Conservation (phyloP, 2,888 invertebrate species). For the Tinea semifulvella region DNA sequence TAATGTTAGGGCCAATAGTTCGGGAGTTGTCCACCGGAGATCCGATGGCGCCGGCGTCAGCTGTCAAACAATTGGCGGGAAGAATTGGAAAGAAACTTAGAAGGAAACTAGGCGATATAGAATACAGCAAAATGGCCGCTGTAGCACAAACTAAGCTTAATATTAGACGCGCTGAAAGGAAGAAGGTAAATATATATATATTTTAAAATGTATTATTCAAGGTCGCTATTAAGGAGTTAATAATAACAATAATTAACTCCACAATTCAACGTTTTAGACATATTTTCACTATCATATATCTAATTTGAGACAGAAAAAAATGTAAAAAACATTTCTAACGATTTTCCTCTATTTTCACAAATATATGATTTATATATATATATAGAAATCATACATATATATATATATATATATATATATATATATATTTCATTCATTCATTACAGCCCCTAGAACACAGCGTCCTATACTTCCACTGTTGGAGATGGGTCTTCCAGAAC, state of each 20-base stretch:
- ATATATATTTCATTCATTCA: too few species aligned
- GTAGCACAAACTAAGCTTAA: slow-evolving; percentile 75
- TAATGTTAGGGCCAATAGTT: slow-evolving; percentile 78
- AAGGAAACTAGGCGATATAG: slow-evolving; percentile 77
- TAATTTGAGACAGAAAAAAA: too few species aligned
- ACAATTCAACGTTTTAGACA: not conserved
- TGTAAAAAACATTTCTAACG: too few species aligned
- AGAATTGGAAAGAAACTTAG: slow-evolving; percentile 80
- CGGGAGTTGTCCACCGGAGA: slow-evolving; percentile 82
- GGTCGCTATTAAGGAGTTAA: too few species aligned
- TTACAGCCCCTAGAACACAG: too few species aligned
- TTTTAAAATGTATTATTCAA: not conserved
- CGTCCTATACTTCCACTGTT: too few species aligned
- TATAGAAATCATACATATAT: too few species aligned
- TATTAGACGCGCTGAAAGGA: slow-evolving; percentile 77
- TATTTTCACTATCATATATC: too few species aligned
- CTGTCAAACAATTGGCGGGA: slow-evolving; percentile 72
- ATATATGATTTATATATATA: too few species aligned
- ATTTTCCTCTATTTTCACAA: not conserved
- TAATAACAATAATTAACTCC: too few species aligned
- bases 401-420: too few species aligned
- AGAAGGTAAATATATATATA: slow-evolving; percentile 54
- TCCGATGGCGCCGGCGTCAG: slow-evolving; percentile 66
- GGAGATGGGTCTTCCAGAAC: too few species aligned
- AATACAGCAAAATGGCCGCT: slow-evolving; percentile 74